Conservation (phyloP, 2,888 invertebrate species). For the Drosophila nigritarsus region DNA sequence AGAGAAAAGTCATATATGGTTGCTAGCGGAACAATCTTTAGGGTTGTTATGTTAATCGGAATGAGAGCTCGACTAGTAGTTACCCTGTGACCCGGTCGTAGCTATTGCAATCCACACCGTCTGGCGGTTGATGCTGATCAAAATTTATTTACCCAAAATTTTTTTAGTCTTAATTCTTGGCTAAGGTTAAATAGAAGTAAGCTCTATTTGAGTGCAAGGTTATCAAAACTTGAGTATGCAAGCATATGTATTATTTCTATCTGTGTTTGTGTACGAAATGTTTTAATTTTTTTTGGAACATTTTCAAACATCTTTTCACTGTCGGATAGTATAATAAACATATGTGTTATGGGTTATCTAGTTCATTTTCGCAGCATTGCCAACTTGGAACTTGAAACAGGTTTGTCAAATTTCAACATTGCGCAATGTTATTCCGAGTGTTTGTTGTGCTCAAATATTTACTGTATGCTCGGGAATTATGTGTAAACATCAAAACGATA, state of each 20-base stretch:
- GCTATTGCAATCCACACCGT: not conserved
- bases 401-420: constrained; percentile 1
- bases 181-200: not conserved
- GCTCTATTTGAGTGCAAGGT: not conserved
- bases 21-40: not conserved
- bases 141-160: not conserved
- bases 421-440: constrained; percentile 1
- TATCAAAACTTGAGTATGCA: not conserved
- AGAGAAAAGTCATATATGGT: not conserved
- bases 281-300: constrained; percentile 1
- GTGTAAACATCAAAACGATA: constrained; percentile 24
- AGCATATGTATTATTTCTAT: not conserved
- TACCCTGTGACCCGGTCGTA: not conserved
- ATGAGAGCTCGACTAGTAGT: not conserved
- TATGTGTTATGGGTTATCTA: constrained; percentile 11
- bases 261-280: not conserved
- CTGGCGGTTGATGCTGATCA: not conserved
- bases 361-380: not conserved
- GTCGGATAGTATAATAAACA: not conserved
- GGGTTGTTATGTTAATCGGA: not conserved
- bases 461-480: constrained; percentile 22
- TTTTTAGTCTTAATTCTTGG: not conserved
- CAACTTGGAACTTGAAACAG: not conserved
- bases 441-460: constrained; percentile 35
- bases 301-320: constrained; percentile 9